Evolutionary conservation across 2,113 vertebrate genomes (phyloP).

Genomic region (Nannospalax galili): DNA sequence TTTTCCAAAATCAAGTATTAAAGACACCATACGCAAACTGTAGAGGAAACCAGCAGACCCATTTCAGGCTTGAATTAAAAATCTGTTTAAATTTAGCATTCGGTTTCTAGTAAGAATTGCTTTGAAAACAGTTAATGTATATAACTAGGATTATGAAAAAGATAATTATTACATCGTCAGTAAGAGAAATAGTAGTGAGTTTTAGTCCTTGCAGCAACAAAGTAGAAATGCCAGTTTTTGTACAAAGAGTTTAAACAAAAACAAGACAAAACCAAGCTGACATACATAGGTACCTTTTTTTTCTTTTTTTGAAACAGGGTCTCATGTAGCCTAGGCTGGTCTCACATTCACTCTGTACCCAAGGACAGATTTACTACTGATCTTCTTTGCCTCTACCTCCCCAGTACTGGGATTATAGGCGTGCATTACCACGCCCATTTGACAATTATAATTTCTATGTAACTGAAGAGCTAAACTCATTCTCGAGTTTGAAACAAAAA

Average conservation of each 20-base stretch:
- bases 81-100: slow-evolving; percentile 11
- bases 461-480: slow-evolving; percentile 19
- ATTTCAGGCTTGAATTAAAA: slow-evolving; percentile 13
- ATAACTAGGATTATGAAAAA: not conserved
- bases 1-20: slow-evolving; percentile 30
- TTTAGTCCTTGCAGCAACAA: not conserved
- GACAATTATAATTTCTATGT: slow-evolving; percentile 42
- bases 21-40: not conserved
- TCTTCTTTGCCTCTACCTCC: not conserved
- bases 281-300: not conserved
- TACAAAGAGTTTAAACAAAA: not conserved
- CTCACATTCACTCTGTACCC: not conserved
- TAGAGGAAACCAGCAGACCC: not conserved
- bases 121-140: slow-evolving; percentile 7
- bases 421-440: not conserved
- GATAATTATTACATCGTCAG: not conserved
- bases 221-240: not conserved
- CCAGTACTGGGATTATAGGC: not conserved
- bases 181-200: not conserved
- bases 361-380: not conserved
- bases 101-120: slow-evolving; percentile 29
- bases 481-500: slow-evolving; percentile 28
- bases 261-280: not conserved
- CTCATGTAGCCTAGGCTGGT: not conserved
- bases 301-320: not conserved